phyloP scores from a whole-genome alignment of 1,140 invertebrate genomes.

The Calliphora vicina region DNA sequence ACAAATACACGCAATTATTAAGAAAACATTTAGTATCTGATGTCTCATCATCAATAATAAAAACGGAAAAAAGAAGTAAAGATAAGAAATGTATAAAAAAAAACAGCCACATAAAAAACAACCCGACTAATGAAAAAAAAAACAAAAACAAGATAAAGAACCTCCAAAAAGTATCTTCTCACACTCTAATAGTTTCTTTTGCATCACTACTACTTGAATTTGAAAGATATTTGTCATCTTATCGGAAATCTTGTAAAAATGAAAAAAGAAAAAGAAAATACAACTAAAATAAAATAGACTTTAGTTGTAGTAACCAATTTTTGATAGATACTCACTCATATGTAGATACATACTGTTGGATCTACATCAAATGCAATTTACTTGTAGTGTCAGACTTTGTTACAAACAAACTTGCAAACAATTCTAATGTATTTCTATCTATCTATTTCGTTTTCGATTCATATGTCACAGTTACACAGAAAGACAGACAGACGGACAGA shows the following conservation, averaged over 20 bases:
- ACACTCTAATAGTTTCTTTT: not conserved
- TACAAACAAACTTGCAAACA: too few species aligned
- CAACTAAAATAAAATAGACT: not conserved
- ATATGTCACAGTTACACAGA: not conserved
- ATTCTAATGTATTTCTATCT: too few species aligned
- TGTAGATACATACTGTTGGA: not conserved
- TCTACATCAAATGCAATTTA: not conserved
- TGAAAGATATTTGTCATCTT: slow-evolving; percentile 7
- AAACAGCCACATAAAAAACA: too few species aligned
- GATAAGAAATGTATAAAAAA: too few species aligned
- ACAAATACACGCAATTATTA: too few species aligned
- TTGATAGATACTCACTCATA: not conserved
- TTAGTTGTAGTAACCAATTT: not conserved
- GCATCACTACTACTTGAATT: not conserved
- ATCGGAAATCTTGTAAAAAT: not conserved
- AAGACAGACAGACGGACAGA: not conserved
- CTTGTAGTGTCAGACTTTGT: not conserved
- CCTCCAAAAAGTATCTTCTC: too few species aligned
- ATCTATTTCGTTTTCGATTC: too few species aligned
- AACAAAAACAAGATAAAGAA: too few species aligned
- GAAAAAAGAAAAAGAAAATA: not conserved
- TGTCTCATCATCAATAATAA: too few species aligned
- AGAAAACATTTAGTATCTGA: too few species aligned
- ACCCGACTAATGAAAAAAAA: too few species aligned
- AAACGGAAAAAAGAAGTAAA: too few species aligned